Base-by-base conservation (phyloP, 1,140 invertebrate genomes). In the Penaeus chinensis region DNA sequence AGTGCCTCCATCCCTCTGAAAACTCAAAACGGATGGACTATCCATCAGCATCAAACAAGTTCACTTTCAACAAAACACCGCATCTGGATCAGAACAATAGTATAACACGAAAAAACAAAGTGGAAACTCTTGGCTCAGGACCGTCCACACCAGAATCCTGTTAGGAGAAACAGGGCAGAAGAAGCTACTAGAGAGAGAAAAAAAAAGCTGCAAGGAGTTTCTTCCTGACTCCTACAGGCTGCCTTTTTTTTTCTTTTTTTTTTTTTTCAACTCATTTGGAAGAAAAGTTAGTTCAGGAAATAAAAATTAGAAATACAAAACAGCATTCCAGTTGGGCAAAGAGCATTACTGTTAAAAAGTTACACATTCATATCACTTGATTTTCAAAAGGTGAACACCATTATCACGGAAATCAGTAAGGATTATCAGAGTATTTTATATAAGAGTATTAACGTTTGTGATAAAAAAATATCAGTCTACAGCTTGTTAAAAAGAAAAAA, bases 1-100 rank as follows among this genome's bases (percentile, higher is more conserved):
- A 86, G 80, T 80, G 84, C 84, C 77, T 86, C 84, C 84, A 86
- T 79, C 80, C 77, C 77, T 86, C 84, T 86, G 84, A 86, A 86
- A 85, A 65, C 66, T 65, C 54, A 54, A 86, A 85, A 86, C 54
- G 37, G 65, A 71, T 69, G 71, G 81, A 83, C 62, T 74, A 27
- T 47, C 81, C 84, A 80, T 79, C 84, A 86, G 84, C 77, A 71
- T 86, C 63, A 86, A 80, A 54, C 54, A 54, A 54, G 77, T 32
- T 42, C 77, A 54, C 66, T 66, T 63, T 86, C 62, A 69, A 27
- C 61, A 60, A 54, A 62, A 54, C 54, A 80, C 84, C 66, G 80
- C 84, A 79, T 66, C 84, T 71, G 84, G 77, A 71, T 62, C 62
- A 86, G 80, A 85, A 85, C 84, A 76, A 85, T 42, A 22, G 54